phyloP scores from a whole-genome alignment of 1,140 invertebrate genomes.

The Rhyzopertha dominica region DNA sequence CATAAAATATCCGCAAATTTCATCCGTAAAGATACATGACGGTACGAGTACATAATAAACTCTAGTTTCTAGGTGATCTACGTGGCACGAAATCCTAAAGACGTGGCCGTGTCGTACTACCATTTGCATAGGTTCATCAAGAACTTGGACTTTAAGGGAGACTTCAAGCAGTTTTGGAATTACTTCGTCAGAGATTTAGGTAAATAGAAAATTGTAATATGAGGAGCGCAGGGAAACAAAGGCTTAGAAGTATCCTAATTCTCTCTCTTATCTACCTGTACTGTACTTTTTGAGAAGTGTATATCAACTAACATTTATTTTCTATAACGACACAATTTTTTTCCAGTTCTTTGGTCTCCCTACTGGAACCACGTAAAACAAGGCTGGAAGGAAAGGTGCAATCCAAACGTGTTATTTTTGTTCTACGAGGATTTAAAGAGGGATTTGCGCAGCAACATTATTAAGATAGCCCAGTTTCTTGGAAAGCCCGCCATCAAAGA shows the following conservation, averaged over 20 bases:
- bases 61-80: constrained; percentile 69
- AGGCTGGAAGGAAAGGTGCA: constrained; percentile 62
- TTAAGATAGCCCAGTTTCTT: constrained; percentile 65
- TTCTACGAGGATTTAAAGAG: constrained; percentile 80
- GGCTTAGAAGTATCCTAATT: no score
- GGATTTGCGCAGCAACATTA: constrained; percentile 57
- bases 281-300: no score
- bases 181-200: no score
- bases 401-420: constrained; percentile 70
- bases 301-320: no score
- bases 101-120: constrained; percentile 84
- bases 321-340: no score
- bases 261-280: no score
- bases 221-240: no score
- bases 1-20: background rate
- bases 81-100: constrained; percentile 84
- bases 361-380: constrained; percentile 64
- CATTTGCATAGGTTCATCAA: no score
- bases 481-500: constrained; percentile 56
- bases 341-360: constrained; percentile 57
- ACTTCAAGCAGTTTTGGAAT: no score
- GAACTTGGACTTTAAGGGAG: no score
- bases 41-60: background rate
- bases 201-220: no score
- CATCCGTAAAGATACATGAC: background rate